Base-by-base conservation (phyloP, 2,113 vertebrate species). In the Todiramphus saurophagus region DNA sequence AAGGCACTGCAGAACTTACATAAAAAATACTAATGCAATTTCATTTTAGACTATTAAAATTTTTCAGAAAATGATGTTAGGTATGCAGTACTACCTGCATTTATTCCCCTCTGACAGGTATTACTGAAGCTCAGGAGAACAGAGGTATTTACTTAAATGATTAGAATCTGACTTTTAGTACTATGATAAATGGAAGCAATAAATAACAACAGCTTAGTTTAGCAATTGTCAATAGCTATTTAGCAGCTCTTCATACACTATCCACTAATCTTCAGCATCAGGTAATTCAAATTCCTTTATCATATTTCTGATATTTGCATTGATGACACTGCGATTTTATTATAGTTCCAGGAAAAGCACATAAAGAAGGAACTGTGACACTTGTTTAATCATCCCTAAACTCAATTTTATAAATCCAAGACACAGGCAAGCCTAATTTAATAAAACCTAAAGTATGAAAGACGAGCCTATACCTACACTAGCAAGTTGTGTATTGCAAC, bases 151-250 rank as follows among this genome's bases (percentile, higher is more conserved):
- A 89, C 62, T 91, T 81, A 79, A 91, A 88, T 63, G 4, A 82
- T 93, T 73, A 96, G 75, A 87, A 92, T 21, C 33, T 79, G 85
- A 84, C 60, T 92, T 93, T 72, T 69, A 89, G 51, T 78, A 53
- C 55, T 87, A 79, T 62, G 69, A 97, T 81, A 78, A 90, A 89
- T 87, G 56, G 58, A 92, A 93, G 84, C 60, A 96, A 93, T 80
- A 95, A 94, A 83, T 88, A 91, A 81, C 27, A 89, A 60, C 24
- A 81, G 72, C 41, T 95, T 91, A 74, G 66, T 83, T 93, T 68
- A 88, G 70, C 48, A 95, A 95, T 82, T 84, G 67, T 64, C 86
- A 89, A 76, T 81, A 89, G 1, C 0, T 58, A 35, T 85, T 85
- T 95, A 94, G 58, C 62, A 90, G 83, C 56, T 92, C 51, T 89